Conservation (phyloP, 2,888 invertebrate species). For the Nemoura dubitans region DNA sequence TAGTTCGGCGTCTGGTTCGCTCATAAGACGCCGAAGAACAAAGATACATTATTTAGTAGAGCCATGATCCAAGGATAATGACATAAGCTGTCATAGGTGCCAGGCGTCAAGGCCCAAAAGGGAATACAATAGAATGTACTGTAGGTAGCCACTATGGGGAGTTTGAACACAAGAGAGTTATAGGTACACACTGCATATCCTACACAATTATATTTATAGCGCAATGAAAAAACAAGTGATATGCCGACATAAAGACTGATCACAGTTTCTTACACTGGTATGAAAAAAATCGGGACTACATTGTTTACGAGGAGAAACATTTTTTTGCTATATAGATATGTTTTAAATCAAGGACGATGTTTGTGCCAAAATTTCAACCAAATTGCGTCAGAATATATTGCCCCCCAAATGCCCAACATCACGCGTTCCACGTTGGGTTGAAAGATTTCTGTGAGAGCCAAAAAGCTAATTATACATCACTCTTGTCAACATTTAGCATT, state of each 20-base stretch:
- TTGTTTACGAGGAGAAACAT: conserved; percentile 15
- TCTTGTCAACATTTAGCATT: conserved; percentile 8
- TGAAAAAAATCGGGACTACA: neutral
- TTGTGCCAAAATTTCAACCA: conserved; percentile 18
- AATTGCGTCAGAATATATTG: conserved; percentile 21
- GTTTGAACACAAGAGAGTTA: neutral
- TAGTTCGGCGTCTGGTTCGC: neutral
- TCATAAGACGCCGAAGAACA: neutral
- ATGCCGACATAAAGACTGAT: neutral
- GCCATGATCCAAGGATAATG: conserved; percentile 7
- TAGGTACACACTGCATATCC: neutral
- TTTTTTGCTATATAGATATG: conserved; percentile 8
- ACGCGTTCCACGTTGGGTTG: conserved; percentile 14
- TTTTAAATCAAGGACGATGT: conserved; percentile 22
- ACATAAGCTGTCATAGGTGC: conserved; percentile 1
- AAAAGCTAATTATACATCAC: neutral
- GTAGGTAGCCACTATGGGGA: neutral
- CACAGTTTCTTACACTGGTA: neutral
- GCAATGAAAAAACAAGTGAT: neutral
- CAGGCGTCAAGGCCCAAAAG: neutral
- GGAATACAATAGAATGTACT: conserved; percentile 8
- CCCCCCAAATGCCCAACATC: neutral
- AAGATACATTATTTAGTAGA: neutral
- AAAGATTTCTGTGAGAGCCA: neutral
- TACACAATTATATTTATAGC: neutral